phyloP scores from a whole-genome alignment of 2,888 invertebrate species.

The Muscina levida region DNA sequence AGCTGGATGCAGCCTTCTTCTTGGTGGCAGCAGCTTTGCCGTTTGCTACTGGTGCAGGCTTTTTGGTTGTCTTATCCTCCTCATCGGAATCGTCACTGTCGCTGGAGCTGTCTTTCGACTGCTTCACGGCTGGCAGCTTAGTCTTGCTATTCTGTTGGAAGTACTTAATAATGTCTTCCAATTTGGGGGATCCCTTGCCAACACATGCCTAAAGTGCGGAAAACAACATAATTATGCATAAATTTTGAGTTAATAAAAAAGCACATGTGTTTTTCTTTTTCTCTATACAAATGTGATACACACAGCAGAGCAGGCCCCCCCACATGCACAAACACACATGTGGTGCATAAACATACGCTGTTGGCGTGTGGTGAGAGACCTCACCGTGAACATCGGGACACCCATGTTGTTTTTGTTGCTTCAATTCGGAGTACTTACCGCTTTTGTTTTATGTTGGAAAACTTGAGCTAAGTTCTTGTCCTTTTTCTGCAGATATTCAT shows the following conservation, averaged over 20 bases:
- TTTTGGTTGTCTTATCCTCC: conserved; percentile 65
- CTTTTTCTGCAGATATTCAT: conserved; percentile 84
- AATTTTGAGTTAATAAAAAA: neutral
- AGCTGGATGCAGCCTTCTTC: conserved; percentile 54
- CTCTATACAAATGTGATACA: conserved; percentile 8
- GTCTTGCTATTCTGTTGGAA: conserved; percentile 81
- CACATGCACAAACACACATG: neutral
- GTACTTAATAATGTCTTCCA: conserved; percentile 83
- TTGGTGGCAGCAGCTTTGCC: conserved; percentile 44
- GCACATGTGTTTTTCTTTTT: conserved; percentile 27
- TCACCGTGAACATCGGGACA: neutral
- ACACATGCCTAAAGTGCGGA: conserved; percentile 82
- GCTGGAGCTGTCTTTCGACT: conserved; percentile 72
- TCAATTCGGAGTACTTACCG: conserved; percentile 83
- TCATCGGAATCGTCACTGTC: conserved; percentile 77
- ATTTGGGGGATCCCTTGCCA: conserved; percentile 84
- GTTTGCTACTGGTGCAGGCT: conserved; percentile 41
- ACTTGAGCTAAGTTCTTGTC: conserved; percentile 85
- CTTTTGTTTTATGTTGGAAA: conserved; percentile 86
- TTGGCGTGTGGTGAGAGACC: conserved; percentile 68
- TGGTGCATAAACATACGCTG: neutral
- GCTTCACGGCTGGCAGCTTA: conserved; percentile 78
- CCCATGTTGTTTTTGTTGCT: conserved; percentile 48
- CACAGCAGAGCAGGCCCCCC: conserved; percentile 15
- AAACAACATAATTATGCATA: conserved; percentile 18